A percentile compares a stretch with the other conserved stretches of the same genome.
Conservation (phyloP, 2,797 vertebrate genomes). For the Spinus olivaceus region DNA sequence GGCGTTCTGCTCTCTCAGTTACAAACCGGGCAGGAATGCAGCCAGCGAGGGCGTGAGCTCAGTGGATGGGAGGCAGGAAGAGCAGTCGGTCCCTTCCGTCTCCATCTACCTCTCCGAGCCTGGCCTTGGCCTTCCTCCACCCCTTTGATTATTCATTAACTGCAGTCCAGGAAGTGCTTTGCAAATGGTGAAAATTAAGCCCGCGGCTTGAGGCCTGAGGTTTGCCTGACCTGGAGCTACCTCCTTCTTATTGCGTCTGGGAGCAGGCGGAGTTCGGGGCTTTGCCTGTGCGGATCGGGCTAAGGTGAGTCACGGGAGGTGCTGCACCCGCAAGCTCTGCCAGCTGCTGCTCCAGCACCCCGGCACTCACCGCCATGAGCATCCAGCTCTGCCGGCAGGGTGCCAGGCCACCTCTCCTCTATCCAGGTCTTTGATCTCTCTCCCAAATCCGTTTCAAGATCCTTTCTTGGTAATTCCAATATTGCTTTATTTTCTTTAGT, state of each 20-base stretch:
- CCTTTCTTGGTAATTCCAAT: not conserved
- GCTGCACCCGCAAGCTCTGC: not conserved
- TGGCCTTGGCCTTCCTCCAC: constrained; percentile 23
- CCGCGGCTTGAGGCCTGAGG: not conserved
- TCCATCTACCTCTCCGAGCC: not conserved
- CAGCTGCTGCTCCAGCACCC: not conserved
- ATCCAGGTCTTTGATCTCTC: not conserved
- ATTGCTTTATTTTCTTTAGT: not conserved
- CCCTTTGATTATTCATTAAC: constrained; percentile 53
- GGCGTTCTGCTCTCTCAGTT: not conserved
- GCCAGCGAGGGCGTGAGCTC: constrained; percentile 25
- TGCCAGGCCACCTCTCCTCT: not conserved
- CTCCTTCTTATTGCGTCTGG: not conserved
- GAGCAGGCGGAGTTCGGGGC: not conserved
- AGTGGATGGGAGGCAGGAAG: constrained; percentile 20
- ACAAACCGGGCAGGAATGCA: not conserved
- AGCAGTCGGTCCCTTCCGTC: not conserved
- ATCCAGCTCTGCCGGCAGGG: not conserved
- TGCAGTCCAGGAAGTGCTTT: constrained; percentile 40
- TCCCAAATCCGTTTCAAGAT: fast-evolving
- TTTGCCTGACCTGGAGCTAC: constrained; percentile 15
- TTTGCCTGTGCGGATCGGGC: not conserved
- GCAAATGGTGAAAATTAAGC: constrained; percentile 35
- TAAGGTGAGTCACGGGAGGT: not conserved
- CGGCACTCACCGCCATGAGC: not conserved